phyloP scores from a whole-genome alignment of 2,888 invertebrate species.

The Diaphora mendica region DNA sequence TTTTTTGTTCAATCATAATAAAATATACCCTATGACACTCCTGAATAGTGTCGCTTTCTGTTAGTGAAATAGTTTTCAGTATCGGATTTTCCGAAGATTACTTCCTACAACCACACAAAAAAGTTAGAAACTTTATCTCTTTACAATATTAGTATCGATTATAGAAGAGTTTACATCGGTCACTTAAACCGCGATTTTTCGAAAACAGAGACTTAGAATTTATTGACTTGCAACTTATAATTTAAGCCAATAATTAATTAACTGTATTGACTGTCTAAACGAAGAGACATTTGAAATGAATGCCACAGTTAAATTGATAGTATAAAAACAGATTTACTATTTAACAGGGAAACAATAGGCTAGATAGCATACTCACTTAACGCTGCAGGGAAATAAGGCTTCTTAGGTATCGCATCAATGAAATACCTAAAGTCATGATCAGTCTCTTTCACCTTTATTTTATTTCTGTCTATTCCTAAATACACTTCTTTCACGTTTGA shows the following conservation, averaged over 20 bases:
- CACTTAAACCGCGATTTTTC: too few relatives aligned
- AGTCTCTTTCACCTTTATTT: constrained; percentile 70
- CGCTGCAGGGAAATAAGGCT: constrained; percentile 81
- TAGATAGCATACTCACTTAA: constrained; percentile 71
- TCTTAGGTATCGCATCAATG: constrained; percentile 80
- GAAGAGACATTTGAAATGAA: neutral
- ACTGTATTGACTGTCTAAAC: neutral
- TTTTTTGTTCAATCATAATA: too few relatives aligned
- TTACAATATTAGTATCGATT: too few relatives aligned
- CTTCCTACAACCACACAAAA: too few relatives aligned
- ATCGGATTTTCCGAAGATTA: too few relatives aligned
- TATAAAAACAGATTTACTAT: neutral
- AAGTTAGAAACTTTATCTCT: too few relatives aligned
- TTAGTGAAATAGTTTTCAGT: too few relatives aligned
- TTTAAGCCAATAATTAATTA: too few relatives aligned
- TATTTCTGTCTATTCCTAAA: constrained; percentile 80
- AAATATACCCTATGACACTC: too few relatives aligned
- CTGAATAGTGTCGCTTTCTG: too few relatives aligned
- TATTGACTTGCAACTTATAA: too few relatives aligned
- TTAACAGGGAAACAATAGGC: neutral
- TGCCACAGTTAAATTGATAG: neutral
- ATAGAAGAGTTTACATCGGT: too few relatives aligned
- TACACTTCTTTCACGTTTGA: constrained; percentile 68
- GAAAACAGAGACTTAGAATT: neutral
- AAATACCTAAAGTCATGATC: constrained; percentile 84